phyloP scores from a whole-genome alignment of 2,113 vertebrate species.

The Speoplatyrhinus poulsoni region DNA sequence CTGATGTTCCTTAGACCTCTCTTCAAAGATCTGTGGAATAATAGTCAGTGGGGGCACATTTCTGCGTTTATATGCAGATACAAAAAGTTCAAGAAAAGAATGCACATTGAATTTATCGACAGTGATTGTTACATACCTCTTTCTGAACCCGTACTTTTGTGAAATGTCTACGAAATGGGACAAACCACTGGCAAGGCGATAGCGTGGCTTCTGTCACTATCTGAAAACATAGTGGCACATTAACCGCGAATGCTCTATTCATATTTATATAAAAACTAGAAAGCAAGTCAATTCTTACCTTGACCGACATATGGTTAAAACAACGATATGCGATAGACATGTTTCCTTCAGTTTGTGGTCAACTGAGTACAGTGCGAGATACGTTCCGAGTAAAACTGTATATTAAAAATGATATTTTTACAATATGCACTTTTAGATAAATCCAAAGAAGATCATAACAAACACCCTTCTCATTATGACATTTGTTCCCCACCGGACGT shows the following conservation, averaged over 20 bases:
- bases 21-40: constrained; percentile 80
- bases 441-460: neutral
- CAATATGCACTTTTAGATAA: too few species aligned
- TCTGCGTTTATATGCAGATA: neutral
- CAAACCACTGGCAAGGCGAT: constrained; percentile 39
- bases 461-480: neutral
- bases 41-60: neutral
- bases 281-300: constrained; percentile 41
- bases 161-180: constrained; percentile 65
- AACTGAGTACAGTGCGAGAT: too few species aligned
- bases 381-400: too few species aligned
- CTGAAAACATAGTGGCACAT: constrained; percentile 48
- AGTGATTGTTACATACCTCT: constrained; percentile 56
- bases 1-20: constrained; percentile 85
- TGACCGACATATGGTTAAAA: constrained; percentile 23
- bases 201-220: constrained; percentile 39
- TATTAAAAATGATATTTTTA: too few species aligned
- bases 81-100: neutral
- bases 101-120: neutral
- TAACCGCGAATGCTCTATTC: neutral
- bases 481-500: constrained; percentile 40
- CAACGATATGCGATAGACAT: constrained; percentile 42
- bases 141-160: constrained; percentile 66
- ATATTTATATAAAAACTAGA: neutral
- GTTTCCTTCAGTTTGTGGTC: neutral